phyloP scores from a whole-genome alignment of 2,888 invertebrate genomes.

The Rotaria magnacalcarata region DNA sequence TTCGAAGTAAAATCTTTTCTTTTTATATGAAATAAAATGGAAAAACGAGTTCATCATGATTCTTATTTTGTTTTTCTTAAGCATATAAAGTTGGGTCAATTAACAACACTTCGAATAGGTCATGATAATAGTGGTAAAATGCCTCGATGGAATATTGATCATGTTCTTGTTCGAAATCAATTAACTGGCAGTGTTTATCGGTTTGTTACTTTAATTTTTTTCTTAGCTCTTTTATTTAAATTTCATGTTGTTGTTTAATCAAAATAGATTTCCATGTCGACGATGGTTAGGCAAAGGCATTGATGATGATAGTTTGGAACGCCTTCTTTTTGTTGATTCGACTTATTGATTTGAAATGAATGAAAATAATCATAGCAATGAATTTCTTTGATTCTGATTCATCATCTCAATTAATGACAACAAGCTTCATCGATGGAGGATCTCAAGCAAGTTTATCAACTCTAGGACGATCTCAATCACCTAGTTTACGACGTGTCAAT shows the following conservation, averaged over 20 bases:
- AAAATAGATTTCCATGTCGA: constrained; percentile 82
- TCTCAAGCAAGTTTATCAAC: background rate
- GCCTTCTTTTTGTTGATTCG: constrained; percentile 86
- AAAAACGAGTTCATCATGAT: too few species aligned
- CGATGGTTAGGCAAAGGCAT: constrained; percentile 93
- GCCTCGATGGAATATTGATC: constrained; percentile 91
- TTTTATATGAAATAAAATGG: too few species aligned
- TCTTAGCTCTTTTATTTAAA: background rate
- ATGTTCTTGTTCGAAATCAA: constrained; percentile 88
- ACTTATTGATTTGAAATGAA: constrained; percentile 69
- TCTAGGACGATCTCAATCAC: background rate
- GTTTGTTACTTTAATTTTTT: constrained; percentile 62
- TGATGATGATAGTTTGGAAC: constrained; percentile 93
- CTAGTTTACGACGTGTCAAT: background rate
- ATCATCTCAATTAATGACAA: constrained; percentile 55
- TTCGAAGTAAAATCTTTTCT: constrained; percentile 70
- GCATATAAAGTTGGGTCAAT: constrained; percentile 89
- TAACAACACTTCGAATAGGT: constrained; percentile 89
- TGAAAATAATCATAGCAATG: constrained; percentile 50
- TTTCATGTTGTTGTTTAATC: too few species aligned
- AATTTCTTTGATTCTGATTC: background rate
- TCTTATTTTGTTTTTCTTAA: constrained; percentile 58
- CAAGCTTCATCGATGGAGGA: background rate
- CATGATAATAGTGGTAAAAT: constrained; percentile 88
- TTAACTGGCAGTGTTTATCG: constrained; percentile 89